A percentile compares a stretch with the other conserved stretches of the same genome.
These are phyloP conservation scores for Cebidichthys violaceus DNA, from an alignment of 2,113 vertebrate genomes.

Conservation along the genomic window DNA sequence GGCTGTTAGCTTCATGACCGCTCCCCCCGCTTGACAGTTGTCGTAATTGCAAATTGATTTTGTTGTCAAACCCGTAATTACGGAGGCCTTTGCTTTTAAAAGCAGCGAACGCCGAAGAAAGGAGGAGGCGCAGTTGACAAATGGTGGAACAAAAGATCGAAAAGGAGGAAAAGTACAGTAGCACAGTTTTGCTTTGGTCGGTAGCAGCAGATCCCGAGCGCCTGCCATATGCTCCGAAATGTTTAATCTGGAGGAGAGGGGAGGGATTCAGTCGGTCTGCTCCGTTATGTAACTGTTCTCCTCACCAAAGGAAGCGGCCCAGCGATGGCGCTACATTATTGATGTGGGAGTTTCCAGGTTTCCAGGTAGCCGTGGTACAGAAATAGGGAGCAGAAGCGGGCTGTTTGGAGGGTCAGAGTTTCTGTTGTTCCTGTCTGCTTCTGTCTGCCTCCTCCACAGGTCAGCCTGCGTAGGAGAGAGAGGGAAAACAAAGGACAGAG, in stretches of 20 bases:
- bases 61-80: constrained; percentile 68
- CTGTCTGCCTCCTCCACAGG: constrained; percentile 50
- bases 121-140: not conserved
- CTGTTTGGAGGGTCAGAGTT: constrained; percentile 58
- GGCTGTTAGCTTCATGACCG: constrained; percentile 44
- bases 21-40: constrained; percentile 59
- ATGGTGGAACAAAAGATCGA: constrained; percentile 7
- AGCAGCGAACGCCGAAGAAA: constrained; percentile 15
- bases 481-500: constrained; percentile 9
- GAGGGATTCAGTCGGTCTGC: constrained; percentile 48
- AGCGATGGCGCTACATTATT: constrained; percentile 73
- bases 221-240: constrained; percentile 28
- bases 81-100: constrained; percentile 49
- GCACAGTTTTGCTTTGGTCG: constrained; percentile 35
- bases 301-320: constrained; percentile 46
- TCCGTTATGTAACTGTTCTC: constrained; percentile 73
- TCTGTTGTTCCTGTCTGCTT: constrained; percentile 57
- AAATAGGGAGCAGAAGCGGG: constrained; percentile 47
- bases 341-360: constrained; percentile 78
- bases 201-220: constrained; percentile 21
- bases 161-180: constrained; percentile 25
- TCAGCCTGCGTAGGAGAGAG: constrained; percentile 35
- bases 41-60: constrained; percentile 77
- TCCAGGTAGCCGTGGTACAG: constrained; percentile 62
- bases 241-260: constrained; percentile 46